Conservation (phyloP, 2,797 vertebrate species). For the Melanotaenia nigrans region DNA sequence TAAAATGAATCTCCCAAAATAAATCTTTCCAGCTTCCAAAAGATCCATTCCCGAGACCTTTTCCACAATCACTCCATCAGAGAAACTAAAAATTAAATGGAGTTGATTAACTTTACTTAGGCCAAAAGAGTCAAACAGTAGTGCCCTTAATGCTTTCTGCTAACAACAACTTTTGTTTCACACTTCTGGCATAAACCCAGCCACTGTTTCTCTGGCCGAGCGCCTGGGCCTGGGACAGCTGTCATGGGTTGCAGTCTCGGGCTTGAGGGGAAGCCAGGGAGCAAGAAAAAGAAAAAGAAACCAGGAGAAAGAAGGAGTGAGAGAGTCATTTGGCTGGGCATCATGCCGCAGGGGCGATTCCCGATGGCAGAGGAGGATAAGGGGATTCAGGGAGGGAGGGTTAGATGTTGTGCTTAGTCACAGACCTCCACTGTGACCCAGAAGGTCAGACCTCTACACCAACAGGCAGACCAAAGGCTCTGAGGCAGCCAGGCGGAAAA, state of each 20-base stretch:
- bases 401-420: slow-evolving; percentile 77
- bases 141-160: slow-evolving; percentile 54
- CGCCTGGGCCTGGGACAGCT: slow-evolving; percentile 74
- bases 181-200: slow-evolving; percentile 71
- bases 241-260: slow-evolving; percentile 68
- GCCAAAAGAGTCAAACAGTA: slow-evolving; percentile 24
- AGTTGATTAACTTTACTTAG: slow-evolving; percentile 30
- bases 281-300: slow-evolving; percentile 60
- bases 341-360: slow-evolving; percentile 73
- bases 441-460: slow-evolving; percentile 74
- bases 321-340: slow-evolving; percentile 64
- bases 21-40: slow-evolving; percentile 29
- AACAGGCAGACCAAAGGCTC: slow-evolving; percentile 70
- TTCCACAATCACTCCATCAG: neutral
- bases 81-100: slow-evolving; percentile 7
- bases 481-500: slow-evolving; percentile 75
- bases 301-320: slow-evolving; percentile 52
- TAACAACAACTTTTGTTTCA: slow-evolving; percentile 69
- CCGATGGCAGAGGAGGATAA: slow-evolving; percentile 76
- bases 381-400: slow-evolving; percentile 55
- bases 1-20: slow-evolving; percentile 37
- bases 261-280: slow-evolving; percentile 70
- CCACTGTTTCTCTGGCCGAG: slow-evolving; percentile 68
- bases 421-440: slow-evolving; percentile 78
- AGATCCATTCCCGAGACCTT: slow-evolving; percentile 4